Evolutionary conservation across 2,888 invertebrate genomes (phyloP).

Genomic region (Lochmaea capreae): DNA sequence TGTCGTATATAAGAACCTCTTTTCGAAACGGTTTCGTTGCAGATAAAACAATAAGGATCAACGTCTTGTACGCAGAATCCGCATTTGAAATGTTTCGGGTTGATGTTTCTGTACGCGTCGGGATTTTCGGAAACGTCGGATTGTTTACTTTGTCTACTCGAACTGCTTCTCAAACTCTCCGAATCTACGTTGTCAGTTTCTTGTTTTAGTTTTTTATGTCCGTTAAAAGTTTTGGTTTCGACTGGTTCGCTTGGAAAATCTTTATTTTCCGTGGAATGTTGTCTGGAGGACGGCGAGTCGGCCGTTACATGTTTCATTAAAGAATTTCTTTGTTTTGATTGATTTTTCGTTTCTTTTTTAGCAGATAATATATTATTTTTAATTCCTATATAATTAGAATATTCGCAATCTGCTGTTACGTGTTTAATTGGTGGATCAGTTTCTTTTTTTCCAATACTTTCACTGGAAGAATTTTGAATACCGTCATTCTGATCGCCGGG

Average conservation of each 20-base stretch:
- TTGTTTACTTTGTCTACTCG: conserved; percentile 29
- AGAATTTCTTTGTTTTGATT: background rate
- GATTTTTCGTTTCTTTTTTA: background rate
- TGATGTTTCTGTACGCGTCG: conserved; percentile 12
- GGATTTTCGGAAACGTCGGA: conserved; percentile 6
- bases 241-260: background rate
- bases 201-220: conserved; percentile 26
- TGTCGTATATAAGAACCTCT: conserved; percentile 66
- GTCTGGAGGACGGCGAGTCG: background rate
- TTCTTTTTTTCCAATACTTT: background rate
- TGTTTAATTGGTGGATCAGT: conserved; percentile 5
- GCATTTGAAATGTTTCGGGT: conserved; percentile 66
- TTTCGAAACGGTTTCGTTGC: conserved; percentile 64
- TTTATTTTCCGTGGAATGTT: background rate
- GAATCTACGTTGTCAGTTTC: conserved; percentile 15
- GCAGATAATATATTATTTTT: background rate
- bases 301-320: conserved; percentile 14
- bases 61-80: conserved; percentile 72
- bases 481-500: conserved; percentile 22
- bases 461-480: background rate
- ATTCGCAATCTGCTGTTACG: conserved; percentile 12
- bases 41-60: conserved; percentile 76
- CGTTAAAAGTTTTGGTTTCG: conserved; percentile 15
- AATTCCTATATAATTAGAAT: background rate
- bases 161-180: conserved; percentile 30